These are phyloP conservation scores for Enteromius thamalakanensis DNA, from an alignment of 2,797 vertebrate genomes.

Conservation along the genomic window DNA sequence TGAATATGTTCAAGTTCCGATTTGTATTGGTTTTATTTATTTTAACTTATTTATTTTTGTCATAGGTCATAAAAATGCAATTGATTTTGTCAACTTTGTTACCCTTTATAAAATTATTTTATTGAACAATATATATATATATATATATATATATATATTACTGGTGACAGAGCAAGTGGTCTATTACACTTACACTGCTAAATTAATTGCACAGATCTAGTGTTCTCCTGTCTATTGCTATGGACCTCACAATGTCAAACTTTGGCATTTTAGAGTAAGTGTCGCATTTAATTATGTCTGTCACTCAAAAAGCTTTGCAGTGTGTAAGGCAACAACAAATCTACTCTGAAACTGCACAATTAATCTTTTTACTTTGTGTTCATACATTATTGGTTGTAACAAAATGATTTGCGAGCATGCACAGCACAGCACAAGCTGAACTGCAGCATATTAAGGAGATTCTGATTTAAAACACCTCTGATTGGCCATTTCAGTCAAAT, in stretches of 20 bases:
- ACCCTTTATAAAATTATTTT: no score
- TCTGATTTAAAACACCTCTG: background rate
- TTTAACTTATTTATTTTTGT: no score
- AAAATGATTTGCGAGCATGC: background rate
- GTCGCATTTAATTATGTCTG: background rate
- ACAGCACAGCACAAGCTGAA: background rate
- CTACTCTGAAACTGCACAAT: background rate
- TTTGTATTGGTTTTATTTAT: background rate
- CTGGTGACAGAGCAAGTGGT: background rate
- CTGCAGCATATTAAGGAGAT: background rate
- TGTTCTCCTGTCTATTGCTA: background rate
- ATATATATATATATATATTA: no score
- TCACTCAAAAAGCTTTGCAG: background rate
- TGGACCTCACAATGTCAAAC: background rate
- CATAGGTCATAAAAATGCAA: no score
- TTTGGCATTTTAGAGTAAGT: background rate
- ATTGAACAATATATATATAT: no score
- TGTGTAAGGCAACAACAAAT: background rate
- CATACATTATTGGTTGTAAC: background rate
- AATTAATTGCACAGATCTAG: background rate
- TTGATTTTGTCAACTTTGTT: no score
- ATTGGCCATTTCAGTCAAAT: background rate
- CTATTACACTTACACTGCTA: background rate
- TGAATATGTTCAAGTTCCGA: background rate
- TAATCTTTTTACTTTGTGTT: background rate